These are phyloP conservation scores for Diacarnus erythraeanus DNA, from an alignment of 37 sponge, comb jelly and placozoan genomes.

Conservation along the genomic window DNA sequence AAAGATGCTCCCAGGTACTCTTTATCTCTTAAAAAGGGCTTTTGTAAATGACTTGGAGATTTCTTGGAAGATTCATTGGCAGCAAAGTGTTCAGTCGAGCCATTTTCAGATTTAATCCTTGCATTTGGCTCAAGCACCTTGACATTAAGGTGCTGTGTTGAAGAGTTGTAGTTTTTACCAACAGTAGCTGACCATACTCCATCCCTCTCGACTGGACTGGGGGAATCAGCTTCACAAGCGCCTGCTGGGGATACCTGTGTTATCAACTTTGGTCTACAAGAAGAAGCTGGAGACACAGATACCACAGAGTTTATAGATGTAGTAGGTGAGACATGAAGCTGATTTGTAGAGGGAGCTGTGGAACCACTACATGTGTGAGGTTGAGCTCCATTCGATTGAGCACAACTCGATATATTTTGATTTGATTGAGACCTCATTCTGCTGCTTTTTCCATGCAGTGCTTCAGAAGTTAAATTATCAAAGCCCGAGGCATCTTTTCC, in stretches of 20 bases:
- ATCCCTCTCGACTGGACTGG: conserved; percentile 36
- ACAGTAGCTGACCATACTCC: not conserved
- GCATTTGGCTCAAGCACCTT: not conserved
- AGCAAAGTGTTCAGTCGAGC: not conserved
- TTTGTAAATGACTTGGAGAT: not conserved
- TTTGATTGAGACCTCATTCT: conserved; percentile 1
- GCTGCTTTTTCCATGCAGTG: not conserved
- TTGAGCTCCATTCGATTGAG: not conserved
- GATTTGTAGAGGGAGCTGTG: not conserved
- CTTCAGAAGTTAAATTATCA: not conserved
- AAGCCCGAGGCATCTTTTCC: not conserved
- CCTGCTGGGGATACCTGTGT: conserved; percentile 26
- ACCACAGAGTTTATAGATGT: not conserved
- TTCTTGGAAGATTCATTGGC: not conserved
- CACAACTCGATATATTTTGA: not conserved
- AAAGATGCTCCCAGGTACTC: not conserved
- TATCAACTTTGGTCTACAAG: not conserved
- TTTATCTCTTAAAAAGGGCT: not conserved
- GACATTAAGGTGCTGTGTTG: not conserved
- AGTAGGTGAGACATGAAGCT: not conserved
- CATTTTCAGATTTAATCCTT: not conserved
- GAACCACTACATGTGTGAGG: not conserved
- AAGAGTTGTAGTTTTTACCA: not conserved
- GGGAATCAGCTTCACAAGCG: conserved; percentile 22
- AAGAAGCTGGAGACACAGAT: not conserved